These are phyloP conservation scores for Battus philenor DNA, from an alignment of 1,140 invertebrate genomes.

Conservation along the genomic window DNA sequence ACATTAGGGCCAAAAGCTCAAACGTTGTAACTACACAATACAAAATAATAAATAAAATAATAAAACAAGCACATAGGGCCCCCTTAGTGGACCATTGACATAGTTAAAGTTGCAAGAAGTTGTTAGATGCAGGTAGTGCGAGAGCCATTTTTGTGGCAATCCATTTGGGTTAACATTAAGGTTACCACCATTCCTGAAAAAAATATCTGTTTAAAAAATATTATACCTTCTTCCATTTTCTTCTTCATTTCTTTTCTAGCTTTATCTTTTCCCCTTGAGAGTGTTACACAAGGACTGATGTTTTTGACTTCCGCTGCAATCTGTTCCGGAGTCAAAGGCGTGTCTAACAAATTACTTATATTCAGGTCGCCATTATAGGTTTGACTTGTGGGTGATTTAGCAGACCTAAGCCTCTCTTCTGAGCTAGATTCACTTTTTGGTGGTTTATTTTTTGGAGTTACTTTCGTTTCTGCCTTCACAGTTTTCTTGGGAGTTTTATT, in stretches of 20 bases:
- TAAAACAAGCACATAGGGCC: no score
- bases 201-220: background rate
- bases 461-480: slow-evolving; percentile 10
- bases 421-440: slow-evolving; percentile 57
- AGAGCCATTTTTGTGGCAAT: no score
- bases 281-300: slow-evolving; percentile 52
- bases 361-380: no score
- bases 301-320: slow-evolving; percentile 37
- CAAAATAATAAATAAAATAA: no score
- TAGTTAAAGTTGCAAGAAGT: no score
- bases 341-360: slow-evolving; percentile 9
- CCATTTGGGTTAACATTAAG: no score
- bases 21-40: no score
- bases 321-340: slow-evolving; percentile 39
- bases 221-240: slow-evolving; percentile 52
- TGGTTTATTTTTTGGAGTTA: slow-evolving; percentile 31
- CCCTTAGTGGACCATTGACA: no score
- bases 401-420: slow-evolving; percentile 49
- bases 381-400: slow-evolving; percentile 30
- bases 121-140: no score
- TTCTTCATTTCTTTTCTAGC: slow-evolving; percentile 56
- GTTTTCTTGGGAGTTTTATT: slow-evolving; percentile 26
- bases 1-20: no score
- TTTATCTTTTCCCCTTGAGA: slow-evolving; percentile 56
- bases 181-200: no score